Percentiles rank a stretch among this genome's conserved stretches.
Conservation (phyloP, 2,797 vertebrate species). For the Eulemur coronatus region DNA sequence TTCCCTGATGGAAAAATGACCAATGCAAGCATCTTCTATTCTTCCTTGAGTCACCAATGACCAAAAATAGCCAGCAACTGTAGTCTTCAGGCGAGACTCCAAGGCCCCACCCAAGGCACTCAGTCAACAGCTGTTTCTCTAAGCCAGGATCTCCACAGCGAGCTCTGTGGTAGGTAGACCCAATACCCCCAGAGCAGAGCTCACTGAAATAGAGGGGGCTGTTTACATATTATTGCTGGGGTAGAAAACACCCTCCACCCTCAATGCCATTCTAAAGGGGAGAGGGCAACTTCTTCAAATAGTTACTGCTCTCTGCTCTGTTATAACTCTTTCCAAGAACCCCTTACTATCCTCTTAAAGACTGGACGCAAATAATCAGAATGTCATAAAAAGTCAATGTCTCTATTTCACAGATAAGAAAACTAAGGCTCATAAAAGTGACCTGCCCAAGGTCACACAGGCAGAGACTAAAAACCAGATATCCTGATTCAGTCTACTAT, state of each 20-base stretch:
- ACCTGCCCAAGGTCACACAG: not conserved
- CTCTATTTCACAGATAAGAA: slow-evolving; percentile 2
- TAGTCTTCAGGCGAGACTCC: slow-evolving; percentile 5
- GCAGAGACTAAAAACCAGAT: slow-evolving; percentile 24
- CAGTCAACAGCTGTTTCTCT: slow-evolving; percentile 34
- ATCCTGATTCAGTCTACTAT: not conserved
- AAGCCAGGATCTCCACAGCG: not conserved
- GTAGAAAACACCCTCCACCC: not conserved
- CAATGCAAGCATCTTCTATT: slow-evolving; percentile 47
- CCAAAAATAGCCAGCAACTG: slow-evolving; percentile 55
- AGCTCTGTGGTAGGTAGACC: not conserved
- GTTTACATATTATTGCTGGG: not conserved
- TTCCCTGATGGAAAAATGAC: slow-evolving; percentile 38
- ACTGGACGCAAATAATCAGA: not conserved
- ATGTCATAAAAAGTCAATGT: slow-evolving; percentile 38
- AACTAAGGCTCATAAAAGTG: not conserved
- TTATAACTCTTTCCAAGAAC: slow-evolving; percentile 12
- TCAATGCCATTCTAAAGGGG: not conserved
- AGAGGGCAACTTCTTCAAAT: slow-evolving; percentile 9
- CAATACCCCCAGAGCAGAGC: not conserved
- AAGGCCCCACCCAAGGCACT: slow-evolving; percentile 34
- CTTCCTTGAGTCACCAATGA: slow-evolving; percentile 57
- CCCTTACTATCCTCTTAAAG: slow-evolving; percentile 35
- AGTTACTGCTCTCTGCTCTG: not conserved
- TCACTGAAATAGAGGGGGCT: not conserved